These are phyloP conservation scores for Parasteatoda lunata DNA, from an alignment of 2,888 invertebrate species.

Conservation along the genomic window DNA sequence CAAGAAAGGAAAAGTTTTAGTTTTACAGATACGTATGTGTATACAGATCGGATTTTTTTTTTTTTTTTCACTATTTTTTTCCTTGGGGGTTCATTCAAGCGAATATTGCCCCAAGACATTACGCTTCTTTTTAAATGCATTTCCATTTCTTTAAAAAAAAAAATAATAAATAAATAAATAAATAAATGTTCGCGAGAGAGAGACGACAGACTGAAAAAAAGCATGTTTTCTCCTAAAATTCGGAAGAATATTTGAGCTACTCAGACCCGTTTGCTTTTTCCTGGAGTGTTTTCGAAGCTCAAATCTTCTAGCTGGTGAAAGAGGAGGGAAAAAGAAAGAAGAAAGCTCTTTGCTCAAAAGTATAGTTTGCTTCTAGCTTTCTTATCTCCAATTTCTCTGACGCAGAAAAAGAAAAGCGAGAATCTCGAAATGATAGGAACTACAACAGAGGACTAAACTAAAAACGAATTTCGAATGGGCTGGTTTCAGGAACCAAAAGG, in stretches of 20 bases:
- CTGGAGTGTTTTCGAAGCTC: conserved; percentile 19
- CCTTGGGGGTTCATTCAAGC: background rate
- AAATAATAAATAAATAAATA: too few relatives aligned
- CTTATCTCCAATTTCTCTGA: conserved; percentile 30
- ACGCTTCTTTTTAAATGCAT: background rate
- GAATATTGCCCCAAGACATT: background rate
- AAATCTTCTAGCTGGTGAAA: conserved; percentile 12
- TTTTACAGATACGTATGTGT: too few relatives aligned
- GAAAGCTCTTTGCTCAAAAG: conserved; percentile 6
- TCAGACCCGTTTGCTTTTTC: background rate
- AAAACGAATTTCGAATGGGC: background rate
- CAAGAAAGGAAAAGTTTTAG: too few relatives aligned
- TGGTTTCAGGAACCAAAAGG: background rate
- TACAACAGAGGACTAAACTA: conserved; percentile 21
- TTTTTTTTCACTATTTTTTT: background rate
- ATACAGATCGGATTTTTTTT: background rate
- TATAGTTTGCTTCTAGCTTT: conserved; percentile 5
- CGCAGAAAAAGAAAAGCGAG: conserved; percentile 11
- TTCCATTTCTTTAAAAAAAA: background rate
- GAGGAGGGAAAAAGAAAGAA: background rate
- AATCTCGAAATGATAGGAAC: conserved; percentile 48
- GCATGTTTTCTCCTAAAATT: too few relatives aligned
- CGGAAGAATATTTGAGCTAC: too few relatives aligned
- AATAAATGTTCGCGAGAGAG: too few relatives aligned
- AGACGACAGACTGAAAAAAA: too few relatives aligned